phyloP scores from a whole-genome alignment of 2,797 vertebrate species.

The Orestias chungarensis region DNA sequence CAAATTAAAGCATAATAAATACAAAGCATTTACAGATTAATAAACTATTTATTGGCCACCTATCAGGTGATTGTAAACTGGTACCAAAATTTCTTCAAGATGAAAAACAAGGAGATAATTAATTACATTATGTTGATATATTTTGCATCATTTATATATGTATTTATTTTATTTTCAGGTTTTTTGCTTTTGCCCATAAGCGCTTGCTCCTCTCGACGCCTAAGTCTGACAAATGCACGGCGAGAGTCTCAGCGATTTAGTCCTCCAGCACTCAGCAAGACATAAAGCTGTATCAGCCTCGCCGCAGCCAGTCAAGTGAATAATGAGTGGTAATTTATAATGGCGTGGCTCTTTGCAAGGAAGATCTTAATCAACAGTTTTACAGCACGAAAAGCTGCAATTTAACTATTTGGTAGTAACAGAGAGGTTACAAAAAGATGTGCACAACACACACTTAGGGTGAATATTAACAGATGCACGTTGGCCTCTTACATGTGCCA shows the following conservation, averaged over 20 bases:
- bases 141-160: background rate
- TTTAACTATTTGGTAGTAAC: constrained; percentile 8
- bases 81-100: too few relatives aligned
- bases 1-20: too few relatives aligned
- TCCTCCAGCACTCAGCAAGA: constrained; percentile 62
- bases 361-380: constrained; percentile 62
- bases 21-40: too few relatives aligned
- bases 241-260: background rate
- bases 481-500: background rate
- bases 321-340: constrained; percentile 68
- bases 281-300: constrained; percentile 68
- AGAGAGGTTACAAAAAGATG: constrained; percentile 16
- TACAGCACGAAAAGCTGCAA: constrained; percentile 35
- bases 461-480: constrained; percentile 1
- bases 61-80: too few relatives aligned
- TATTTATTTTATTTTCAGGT: background rate
- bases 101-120: background rate
- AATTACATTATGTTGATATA: background rate
- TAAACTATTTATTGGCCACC: too few relatives aligned
- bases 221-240: background rate
- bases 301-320: constrained; percentile 56
- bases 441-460: constrained; percentile 8
- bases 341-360: constrained; percentile 33
- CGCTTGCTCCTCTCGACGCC: background rate
- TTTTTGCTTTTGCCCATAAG: constrained; percentile 4